Conservation (phyloP, 2,888 invertebrate genomes). For the Agrotis ipsilon region DNA sequence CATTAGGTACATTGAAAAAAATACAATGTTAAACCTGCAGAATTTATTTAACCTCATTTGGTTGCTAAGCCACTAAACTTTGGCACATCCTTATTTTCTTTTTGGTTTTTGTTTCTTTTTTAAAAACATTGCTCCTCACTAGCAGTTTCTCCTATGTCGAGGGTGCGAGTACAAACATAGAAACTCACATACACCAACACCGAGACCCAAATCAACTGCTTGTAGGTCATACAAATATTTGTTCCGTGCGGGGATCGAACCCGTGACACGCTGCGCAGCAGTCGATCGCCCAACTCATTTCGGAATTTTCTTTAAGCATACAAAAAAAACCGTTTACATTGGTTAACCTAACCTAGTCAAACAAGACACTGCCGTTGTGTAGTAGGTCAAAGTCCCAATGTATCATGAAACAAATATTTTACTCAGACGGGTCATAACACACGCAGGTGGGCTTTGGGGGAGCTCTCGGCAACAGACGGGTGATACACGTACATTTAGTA, state of each 20-base stretch:
- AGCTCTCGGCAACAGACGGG: constrained; percentile 9
- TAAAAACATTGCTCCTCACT: too few species aligned
- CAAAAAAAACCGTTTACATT: not conserved
- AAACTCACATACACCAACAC: too few species aligned
- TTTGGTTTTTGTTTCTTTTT: not conserved
- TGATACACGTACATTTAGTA: constrained; percentile 26
- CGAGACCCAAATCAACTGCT: too few species aligned
- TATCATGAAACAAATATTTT: constrained; percentile 28
- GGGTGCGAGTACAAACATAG: too few species aligned
- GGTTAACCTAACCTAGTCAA: constrained; percentile 3
- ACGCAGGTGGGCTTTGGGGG: constrained; percentile 19
- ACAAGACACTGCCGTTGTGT: not conserved
- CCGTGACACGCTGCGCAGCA: too few species aligned
- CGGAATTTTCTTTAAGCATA: too few species aligned
- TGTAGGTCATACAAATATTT: too few species aligned
- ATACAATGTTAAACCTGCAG: not conserved
- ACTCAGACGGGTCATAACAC: constrained; percentile 11
- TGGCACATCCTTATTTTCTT: constrained; percentile 1
- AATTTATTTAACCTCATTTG: constrained; percentile 1
- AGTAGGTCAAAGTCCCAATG: constrained; percentile 11
- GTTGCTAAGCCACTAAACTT: constrained; percentile 2
- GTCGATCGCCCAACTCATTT: too few species aligned
- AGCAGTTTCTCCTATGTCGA: too few species aligned
- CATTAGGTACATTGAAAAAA: constrained; percentile 14
- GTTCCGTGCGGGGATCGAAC: too few species aligned